These are phyloP conservation scores for Tachuris rubrigastra DNA, from an alignment of 2,113 vertebrate genomes.

Conservation along the genomic window DNA sequence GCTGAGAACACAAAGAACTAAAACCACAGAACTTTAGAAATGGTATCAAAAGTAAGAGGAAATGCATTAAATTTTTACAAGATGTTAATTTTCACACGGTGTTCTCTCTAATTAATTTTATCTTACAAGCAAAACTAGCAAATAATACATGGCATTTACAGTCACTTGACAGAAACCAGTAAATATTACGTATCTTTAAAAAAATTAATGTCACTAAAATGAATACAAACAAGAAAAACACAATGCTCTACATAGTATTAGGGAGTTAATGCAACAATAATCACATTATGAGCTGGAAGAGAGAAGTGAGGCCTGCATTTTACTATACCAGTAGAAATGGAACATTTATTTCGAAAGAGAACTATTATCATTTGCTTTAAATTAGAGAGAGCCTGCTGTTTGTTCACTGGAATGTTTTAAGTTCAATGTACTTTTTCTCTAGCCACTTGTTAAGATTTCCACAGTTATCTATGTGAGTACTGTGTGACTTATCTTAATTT, in stretches of 20 bases:
- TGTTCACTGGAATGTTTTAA: neutral
- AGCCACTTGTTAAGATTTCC: neutral
- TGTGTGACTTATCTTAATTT: neutral
- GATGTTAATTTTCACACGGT: neutral
- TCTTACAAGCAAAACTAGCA: neutral
- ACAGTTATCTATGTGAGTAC: accelerated
- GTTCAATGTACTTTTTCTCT: neutral
- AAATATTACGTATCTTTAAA: accelerated
- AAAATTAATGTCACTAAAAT: neutral
- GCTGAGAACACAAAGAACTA: neutral
- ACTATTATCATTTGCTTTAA: neutral
- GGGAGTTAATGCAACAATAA: neutral
- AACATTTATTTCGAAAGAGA: neutral
- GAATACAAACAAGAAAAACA: neutral
- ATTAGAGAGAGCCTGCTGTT: neutral
- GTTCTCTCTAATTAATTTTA: neutral
- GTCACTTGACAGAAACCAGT: neutral
- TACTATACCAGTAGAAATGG: neutral
- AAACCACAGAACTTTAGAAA: neutral
- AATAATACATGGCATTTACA: neutral
- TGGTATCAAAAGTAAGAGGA: neutral
- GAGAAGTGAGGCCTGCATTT: neutral
- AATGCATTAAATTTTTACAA: neutral
- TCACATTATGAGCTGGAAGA: neutral
- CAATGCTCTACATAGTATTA: neutral